Conservation (phyloP, 2,113 vertebrate genomes). For the Stegastes partitus region DNA sequence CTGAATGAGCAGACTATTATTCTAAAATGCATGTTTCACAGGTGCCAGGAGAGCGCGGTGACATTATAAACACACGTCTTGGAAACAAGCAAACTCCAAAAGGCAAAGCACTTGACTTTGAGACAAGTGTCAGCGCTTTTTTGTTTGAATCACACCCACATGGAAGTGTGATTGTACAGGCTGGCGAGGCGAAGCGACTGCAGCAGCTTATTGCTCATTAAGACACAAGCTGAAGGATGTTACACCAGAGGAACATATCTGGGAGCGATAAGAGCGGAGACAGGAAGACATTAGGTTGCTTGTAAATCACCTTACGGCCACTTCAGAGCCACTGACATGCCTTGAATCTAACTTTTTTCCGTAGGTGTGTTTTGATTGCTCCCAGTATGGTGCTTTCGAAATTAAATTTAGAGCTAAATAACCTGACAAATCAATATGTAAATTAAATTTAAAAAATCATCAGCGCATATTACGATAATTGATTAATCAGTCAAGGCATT, state of each 20-base stretch:
- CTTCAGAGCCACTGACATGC: neutral
- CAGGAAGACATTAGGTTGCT: slow-evolving; percentile 10
- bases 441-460: neutral
- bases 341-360: no score
- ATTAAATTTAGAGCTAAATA: neutral
- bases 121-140: slow-evolving; percentile 12
- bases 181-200: neutral
- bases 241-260: neutral
- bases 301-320: slow-evolving; percentile 5
- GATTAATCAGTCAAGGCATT: no score
- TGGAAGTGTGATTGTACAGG: neutral
- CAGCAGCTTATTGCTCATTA: slow-evolving; percentile 35
- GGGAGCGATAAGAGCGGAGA: neutral
- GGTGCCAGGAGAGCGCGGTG: slow-evolving; percentile 19
- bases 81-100: slow-evolving; percentile 27
- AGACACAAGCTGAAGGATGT: slow-evolving; percentile 5
- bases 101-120: slow-evolving; percentile 18
- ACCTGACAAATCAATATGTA: neutral
- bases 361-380: no score
- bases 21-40: slow-evolving; percentile 30
- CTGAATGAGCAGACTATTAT: neutral
- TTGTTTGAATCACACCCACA: neutral
- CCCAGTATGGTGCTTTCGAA: neutral
- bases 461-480: no score
- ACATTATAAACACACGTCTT: slow-evolving; percentile 24